Conservation (phyloP, 2,113 vertebrate genomes). For the Lasiurus cinereus region DNA sequence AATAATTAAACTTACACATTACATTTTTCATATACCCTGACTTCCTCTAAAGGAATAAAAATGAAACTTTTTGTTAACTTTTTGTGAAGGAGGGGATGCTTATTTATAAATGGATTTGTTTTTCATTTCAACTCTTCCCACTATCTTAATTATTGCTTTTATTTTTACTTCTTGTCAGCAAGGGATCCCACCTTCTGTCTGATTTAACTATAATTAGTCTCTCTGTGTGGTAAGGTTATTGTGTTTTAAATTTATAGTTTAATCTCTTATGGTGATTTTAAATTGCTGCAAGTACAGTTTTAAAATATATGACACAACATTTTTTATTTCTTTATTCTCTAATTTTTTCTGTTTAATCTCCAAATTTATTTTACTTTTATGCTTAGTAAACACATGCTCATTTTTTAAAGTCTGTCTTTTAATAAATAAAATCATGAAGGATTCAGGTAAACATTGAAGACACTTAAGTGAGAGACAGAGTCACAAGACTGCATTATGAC, state of each 20-base stretch:
- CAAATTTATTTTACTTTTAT: constrained; percentile 1
- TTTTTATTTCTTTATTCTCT: not conserved
- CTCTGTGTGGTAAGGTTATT: constrained; percentile 48
- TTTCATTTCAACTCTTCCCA: constrained; percentile 49
- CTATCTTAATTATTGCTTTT: constrained; percentile 50
- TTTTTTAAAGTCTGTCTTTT: not conserved
- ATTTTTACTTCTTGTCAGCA: constrained; percentile 65
- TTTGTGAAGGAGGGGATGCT: not conserved
- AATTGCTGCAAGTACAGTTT: constrained; percentile 42
- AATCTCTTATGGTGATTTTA: constrained; percentile 38
- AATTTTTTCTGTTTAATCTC: constrained; percentile 37
- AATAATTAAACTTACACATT: constrained; percentile 36
- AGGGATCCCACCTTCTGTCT: constrained; percentile 70
- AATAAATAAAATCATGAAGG: not conserved
- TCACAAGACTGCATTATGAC: not conserved
- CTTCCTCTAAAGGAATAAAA: constrained; percentile 37
- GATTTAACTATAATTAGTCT: constrained; percentile 66
- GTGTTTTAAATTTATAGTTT: constrained; percentile 37
- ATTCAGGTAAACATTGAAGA: not conserved
- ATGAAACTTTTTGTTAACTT: constrained; percentile 16
- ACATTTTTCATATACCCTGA: not conserved
- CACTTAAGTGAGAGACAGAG: not conserved
- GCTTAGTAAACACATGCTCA: not conserved
- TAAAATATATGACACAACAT: not conserved
- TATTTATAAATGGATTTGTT: constrained; percentile 43